Evolutionary conservation across 2,888 invertebrate species (phyloP).

Genomic region (Ochropleura plecta): DNA sequence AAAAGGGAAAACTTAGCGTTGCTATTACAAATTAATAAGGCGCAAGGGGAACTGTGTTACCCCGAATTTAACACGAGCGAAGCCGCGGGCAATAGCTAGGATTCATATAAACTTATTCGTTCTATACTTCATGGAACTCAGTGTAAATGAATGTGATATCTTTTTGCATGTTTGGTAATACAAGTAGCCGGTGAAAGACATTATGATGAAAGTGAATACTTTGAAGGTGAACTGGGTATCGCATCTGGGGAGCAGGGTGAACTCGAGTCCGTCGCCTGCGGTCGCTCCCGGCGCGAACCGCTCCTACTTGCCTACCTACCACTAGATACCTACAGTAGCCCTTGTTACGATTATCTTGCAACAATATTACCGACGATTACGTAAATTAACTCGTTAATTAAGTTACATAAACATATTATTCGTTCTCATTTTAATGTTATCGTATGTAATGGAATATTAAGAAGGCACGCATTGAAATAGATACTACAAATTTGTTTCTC

Average conservation of each 20-base stretch:
- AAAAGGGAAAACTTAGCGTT: too few relatives aligned
- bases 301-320: conserved; percentile 53
- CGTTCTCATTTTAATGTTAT: conserved; percentile 26
- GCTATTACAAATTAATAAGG: too few relatives aligned
- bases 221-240: conserved; percentile 76
- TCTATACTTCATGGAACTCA: conserved; percentile 10
- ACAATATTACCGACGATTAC: conserved; percentile 46
- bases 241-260: conserved; percentile 71
- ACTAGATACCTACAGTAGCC: conserved; percentile 54
- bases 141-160: conserved; percentile 30
- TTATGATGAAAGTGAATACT: conserved; percentile 81
- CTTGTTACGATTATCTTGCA: conserved; percentile 52
- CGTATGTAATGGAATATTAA: conserved; percentile 11
- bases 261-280: conserved; percentile 80
- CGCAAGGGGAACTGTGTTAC: too few relatives aligned
- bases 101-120: background rate
- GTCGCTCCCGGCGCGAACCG: conserved; percentile 68
- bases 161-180: conserved; percentile 70
- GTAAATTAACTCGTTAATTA: conserved; percentile 44
- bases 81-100: too few relatives aligned
- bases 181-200: conserved; percentile 70
- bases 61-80: too few relatives aligned
- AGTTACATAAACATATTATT: conserved; percentile 29
- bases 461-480: background rate
- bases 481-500: background rate